Conservation (phyloP, 53 echinoderm and acorn worm species). For the Luidia sarsii region DNA sequence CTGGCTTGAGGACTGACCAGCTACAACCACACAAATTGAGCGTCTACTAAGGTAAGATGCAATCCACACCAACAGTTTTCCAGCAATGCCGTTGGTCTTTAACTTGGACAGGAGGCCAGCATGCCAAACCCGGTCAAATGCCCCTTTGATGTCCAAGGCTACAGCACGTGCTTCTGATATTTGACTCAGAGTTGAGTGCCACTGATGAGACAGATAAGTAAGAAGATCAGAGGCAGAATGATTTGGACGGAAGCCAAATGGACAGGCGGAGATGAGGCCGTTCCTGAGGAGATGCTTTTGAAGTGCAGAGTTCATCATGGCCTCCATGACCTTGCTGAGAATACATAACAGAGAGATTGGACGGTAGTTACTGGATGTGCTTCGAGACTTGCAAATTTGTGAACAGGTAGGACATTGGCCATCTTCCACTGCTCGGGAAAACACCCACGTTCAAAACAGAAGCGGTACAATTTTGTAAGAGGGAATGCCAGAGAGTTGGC, state of each 20-base stretch:
- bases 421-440: conserved; percentile 16
- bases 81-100: conserved; percentile 12
- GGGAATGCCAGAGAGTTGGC: conserved; percentile 16
- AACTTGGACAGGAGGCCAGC: not conserved
- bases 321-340: conserved; percentile 33
- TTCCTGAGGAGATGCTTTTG: conserved; percentile 3
- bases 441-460: conserved; percentile 8
- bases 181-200: conserved; percentile 21
- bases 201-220: not conserved
- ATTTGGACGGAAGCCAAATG: conserved; percentile 11
- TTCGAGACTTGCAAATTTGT: not conserved
- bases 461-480: conserved; percentile 12
- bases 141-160: conserved; percentile 1
- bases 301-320: conserved; percentile 1
- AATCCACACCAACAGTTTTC: conserved; percentile 7
- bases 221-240: conserved; percentile 14
- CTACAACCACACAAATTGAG: not conserved
- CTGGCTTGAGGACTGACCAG: not conserved
- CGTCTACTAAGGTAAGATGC: conserved; percentile 15
- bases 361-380: not conserved
- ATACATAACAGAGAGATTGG: conserved; percentile 4
- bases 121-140: conserved; percentile 24
- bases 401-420: conserved; percentile 25
- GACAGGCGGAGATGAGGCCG: conserved; percentile 12
- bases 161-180: conserved; percentile 4